phyloP scores from a whole-genome alignment of 2,113 vertebrate genomes.

The Pedetes capensis region DNA sequence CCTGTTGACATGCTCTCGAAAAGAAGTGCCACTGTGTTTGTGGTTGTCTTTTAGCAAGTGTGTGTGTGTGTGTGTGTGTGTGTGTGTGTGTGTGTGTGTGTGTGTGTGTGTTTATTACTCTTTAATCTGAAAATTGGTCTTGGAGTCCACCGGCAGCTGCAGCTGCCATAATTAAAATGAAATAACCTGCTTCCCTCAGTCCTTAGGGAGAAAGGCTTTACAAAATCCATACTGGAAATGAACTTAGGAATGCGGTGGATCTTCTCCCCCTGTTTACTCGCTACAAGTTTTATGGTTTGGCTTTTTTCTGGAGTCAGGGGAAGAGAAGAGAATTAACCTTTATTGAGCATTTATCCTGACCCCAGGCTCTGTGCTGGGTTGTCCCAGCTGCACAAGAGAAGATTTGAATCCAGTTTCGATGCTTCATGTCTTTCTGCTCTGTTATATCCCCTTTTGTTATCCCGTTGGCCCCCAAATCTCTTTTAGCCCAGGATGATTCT shows the following conservation, averaged over 20 bases:
- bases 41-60: background rate
- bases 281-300: constrained; percentile 72
- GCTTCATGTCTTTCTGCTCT: background rate
- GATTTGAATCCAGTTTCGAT: background rate
- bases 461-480: constrained; percentile 38
- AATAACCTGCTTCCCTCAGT: constrained; percentile 80
- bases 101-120: constrained; percentile 46
- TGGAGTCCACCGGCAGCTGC: constrained; percentile 73
- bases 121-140: constrained; percentile 70
- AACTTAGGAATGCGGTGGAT: constrained; percentile 74
- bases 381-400: background rate
- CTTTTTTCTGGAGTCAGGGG: constrained; percentile 58
- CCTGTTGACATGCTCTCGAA: background rate
- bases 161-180: constrained; percentile 82
- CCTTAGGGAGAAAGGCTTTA: constrained; percentile 73
- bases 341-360: background rate
- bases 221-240: constrained; percentile 79
- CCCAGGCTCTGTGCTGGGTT: background rate
- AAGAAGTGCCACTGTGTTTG: background rate
- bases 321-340: background rate
- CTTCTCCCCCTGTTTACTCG: constrained; percentile 66
- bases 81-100: background rate
- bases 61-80: background rate
- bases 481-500: constrained; percentile 61
- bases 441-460: fast-evolving